phyloP scores from a whole-genome alignment of 2,113 vertebrate genomes.

The Erythrolamprus reginae region DNA sequence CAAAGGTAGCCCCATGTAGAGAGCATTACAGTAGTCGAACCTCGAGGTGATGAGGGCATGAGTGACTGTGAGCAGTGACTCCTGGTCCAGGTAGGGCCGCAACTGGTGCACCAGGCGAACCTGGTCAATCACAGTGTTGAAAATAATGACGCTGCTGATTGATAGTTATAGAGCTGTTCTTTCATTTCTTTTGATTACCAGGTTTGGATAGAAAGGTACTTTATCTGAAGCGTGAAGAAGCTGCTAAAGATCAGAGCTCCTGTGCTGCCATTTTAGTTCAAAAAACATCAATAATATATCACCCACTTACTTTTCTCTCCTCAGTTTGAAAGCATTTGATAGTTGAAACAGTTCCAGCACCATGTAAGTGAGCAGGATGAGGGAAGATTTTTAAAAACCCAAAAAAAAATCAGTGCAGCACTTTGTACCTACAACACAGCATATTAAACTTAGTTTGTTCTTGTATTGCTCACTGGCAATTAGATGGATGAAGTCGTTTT shows the following conservation, averaged over 20 bases:
- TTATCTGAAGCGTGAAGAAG: conserved; percentile 1
- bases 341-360: conserved; percentile 32
- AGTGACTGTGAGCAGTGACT: no score
- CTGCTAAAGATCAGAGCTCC: background rate
- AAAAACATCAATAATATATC: background rate
- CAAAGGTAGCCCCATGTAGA: no score
- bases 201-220: background rate
- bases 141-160: background rate
- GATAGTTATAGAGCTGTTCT: background rate
- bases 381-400: background rate
- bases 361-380: background rate
- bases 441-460: conserved; percentile 46
- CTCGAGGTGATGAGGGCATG: no score
- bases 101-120: no score
- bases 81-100: no score
- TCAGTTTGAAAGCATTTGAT: background rate
- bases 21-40: no score
- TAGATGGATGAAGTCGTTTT: conserved; percentile 42
- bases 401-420: conserved; percentile 27
- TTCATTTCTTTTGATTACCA: background rate
- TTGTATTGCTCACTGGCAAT: conserved; percentile 44
- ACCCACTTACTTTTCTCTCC: conserved; percentile 1
- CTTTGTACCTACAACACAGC: conserved; percentile 44
- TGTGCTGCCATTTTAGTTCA: conserved; percentile 31
- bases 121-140: background rate